Percentiles rank a stretch among this genome's conserved stretches.
These are phyloP conservation scores for Oryzias woworae DNA, from an alignment of 2,113 vertebrate species.

Conservation along the genomic window DNA sequence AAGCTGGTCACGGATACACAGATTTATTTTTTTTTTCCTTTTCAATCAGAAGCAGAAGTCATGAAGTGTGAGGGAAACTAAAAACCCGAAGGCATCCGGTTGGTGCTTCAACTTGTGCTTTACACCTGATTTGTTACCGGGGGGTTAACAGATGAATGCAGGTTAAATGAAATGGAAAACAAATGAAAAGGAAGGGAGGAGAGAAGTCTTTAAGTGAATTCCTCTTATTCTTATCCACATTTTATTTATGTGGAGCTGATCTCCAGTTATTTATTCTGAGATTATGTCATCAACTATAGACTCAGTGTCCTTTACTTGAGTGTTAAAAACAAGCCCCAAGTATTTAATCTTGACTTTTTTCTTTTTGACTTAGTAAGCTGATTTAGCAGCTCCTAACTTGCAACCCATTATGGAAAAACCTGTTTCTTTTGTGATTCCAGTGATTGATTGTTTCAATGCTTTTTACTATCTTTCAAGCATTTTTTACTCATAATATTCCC, in stretches of 20 bases:
- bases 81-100: constrained; percentile 62
- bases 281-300: constrained; percentile 24
- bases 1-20: constrained; percentile 29
- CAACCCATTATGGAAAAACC: not conserved
- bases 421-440: not conserved
- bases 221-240: constrained; percentile 44
- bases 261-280: constrained; percentile 43
- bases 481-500: not conserved
- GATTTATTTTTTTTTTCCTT: not conserved
- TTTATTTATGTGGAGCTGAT: constrained; percentile 47
- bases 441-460: not conserved
- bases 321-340: not conserved
- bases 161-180: constrained; percentile 54
- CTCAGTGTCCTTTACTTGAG: constrained; percentile 4
- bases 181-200: constrained; percentile 26
- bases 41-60: constrained; percentile 47
- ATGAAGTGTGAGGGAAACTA: constrained; percentile 59
- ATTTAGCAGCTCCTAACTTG: not conserved
- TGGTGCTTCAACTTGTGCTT: constrained; percentile 48
- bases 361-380: not conserved
- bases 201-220: constrained; percentile 11
- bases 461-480: not conserved
- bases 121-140: constrained; percentile 66
- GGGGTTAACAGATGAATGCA: constrained; percentile 52
- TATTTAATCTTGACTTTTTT: constrained; percentile 1